Evolutionary conservation across 2,113 vertebrate species (phyloP).

Genomic region (Thalassarche chlororhynchos): DNA sequence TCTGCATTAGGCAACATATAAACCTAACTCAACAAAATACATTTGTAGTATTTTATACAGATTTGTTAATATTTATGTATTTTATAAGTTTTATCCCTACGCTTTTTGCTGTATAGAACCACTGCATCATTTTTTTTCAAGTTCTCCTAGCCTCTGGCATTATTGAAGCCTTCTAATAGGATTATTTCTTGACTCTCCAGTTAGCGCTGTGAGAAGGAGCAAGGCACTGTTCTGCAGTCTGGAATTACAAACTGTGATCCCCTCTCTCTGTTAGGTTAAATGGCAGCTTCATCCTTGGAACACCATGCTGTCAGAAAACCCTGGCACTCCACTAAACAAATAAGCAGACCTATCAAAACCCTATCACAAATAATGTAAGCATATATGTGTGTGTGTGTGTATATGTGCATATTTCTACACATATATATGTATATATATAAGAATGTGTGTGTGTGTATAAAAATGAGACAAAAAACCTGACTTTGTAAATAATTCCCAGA

Average conservation of each 20-base stretch:
- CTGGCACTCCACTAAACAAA: background rate
- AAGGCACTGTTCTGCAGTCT: background rate
- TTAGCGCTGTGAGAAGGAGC: background rate
- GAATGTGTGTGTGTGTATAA: background rate
- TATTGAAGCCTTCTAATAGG: background rate
- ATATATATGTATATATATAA: background rate
- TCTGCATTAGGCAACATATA: background rate
- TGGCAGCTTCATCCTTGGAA: background rate
- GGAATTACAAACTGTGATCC: background rate
- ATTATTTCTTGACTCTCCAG: conserved; percentile 2
- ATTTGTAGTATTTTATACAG: background rate
- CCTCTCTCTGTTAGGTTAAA: background rate
- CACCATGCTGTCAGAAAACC: background rate
- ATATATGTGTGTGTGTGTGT: background rate
- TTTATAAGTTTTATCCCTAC: background rate
- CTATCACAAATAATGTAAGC: background rate
- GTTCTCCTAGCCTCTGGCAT: background rate
- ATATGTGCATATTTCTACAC: background rate
- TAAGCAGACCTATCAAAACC: background rate
- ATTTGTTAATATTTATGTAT: background rate
- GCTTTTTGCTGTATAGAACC: background rate
- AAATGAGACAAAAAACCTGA: background rate
- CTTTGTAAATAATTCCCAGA: background rate
- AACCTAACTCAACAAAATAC: background rate
- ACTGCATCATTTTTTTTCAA: background rate